Evolutionary conservation across 2,797 vertebrate genomes (phyloP), one percentile per base, ranked within the genome.

Genomic region (Momotus momota): DNA sequence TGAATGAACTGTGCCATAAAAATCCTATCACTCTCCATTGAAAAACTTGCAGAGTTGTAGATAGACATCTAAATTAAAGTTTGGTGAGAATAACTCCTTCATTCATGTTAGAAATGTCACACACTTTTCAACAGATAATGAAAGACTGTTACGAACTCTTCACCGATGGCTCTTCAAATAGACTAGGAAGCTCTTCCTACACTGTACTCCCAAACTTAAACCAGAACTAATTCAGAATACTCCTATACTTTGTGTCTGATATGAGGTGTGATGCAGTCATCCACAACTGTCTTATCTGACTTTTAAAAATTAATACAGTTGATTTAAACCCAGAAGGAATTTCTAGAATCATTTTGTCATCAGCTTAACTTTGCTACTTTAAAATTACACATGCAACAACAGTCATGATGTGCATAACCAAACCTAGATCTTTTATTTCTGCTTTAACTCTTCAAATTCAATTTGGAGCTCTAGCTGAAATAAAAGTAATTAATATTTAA

Each of bases 401-500:
- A 33, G 14, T 74, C 54, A 83, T 26, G n/a, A 81, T 35, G 14
- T 58, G 31, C 22, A 58, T 35, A 82, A 62, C 13, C 60, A 87
- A 85, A 79, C 20, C 52, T 70, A 73, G 27, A 48, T 41, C 4
- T 61, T 86, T 62, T 62, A 86, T 69, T 83, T 75, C 45, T 95
- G 62, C 65, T 84, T 92, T 69, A 81, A 71, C 25, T 77, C 62
- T 92, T 93, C 81, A 85, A 81, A 94, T 91, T 66, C 14, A 81
- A 12, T 69, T 86, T 69, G 58, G 41, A 81, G 45, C 21, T 74
- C 45, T 41, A 55, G 20, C 9, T 69, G 54, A 88, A 92, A 90
- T 73, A 93, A 90, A 95, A 74, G 57, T 51, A 64, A 60, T 90
- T 71, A 91, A 72, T 65, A 93, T 85, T 90, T 93, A 86, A 79